Conservation (phyloP, 2,113 vertebrate genomes). For the Plectropomus leopardus region DNA sequence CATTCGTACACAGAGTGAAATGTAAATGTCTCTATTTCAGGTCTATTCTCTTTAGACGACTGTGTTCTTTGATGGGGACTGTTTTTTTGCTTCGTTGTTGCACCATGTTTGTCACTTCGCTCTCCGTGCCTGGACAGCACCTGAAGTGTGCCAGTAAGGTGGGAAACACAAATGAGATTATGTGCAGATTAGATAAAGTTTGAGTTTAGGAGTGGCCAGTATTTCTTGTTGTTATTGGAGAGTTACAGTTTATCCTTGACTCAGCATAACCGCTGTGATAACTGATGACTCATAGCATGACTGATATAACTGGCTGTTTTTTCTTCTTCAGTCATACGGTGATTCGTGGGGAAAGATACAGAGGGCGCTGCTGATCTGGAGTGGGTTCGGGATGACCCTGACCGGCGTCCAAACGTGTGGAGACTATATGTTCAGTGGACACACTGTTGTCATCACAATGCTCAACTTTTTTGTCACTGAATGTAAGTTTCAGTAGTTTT, state of each 20-base stretch:
- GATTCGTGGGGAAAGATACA: slow-evolving; percentile 92
- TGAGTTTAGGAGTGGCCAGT: neutral
- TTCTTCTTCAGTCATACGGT: slow-evolving; percentile 87
- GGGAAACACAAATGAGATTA: slow-evolving; percentile 26
- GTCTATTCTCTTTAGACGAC: slow-evolving; percentile 93
- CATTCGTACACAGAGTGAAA: neutral
- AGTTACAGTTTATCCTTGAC: slow-evolving; percentile 11
- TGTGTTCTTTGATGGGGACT: slow-evolving; percentile 96
- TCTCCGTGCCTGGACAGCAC: slow-evolving; percentile 97
- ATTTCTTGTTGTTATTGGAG: neutral
- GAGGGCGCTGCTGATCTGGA: slow-evolving; percentile 95
- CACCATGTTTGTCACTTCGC: slow-evolving; percentile 98
- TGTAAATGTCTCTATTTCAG: slow-evolving; percentile 79
- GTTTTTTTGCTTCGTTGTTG: slow-evolving; percentile 96
- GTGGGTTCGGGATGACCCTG: slow-evolving; percentile 96
- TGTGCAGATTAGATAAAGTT: slow-evolving; percentile 3
- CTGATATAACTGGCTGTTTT: slow-evolving; percentile 11
- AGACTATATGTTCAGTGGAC: slow-evolving; percentile 99
- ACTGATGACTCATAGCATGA: slow-evolving; percentile 11
- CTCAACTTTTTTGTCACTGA: slow-evolving; percentile 95
- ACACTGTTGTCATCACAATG: slow-evolving; percentile 96
- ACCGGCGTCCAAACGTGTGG: slow-evolving; percentile 97
- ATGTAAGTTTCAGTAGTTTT: slow-evolving; percentile 73
- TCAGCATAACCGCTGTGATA: slow-evolving; percentile 6
- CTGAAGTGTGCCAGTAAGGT: slow-evolving; percentile 97